phyloP scores from a whole-genome alignment of 2,113 vertebrate genomes.

The Falco punctatus region DNA sequence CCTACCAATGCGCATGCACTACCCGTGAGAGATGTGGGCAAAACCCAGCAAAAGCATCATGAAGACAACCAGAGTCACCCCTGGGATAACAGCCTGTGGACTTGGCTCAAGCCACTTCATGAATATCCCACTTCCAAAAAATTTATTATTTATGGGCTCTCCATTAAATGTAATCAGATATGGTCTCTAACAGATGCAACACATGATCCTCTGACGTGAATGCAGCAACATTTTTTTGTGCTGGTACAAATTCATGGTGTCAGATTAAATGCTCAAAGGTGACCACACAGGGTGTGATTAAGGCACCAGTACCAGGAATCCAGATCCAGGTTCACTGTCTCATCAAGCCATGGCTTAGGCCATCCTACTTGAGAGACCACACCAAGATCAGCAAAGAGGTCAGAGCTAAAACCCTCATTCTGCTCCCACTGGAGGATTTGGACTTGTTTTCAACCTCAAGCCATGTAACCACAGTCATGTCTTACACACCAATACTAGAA shows the following conservation, averaged over 20 bases:
- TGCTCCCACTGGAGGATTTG: background rate
- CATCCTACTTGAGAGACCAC: background rate
- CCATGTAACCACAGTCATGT: rapidly evolving
- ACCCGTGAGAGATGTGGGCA: background rate
- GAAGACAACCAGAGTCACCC: background rate
- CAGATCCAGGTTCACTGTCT: background rate
- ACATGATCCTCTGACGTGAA: background rate
- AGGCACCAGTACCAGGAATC: background rate
- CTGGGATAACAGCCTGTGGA: background rate
- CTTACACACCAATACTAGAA: background rate
- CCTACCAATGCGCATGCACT: rapidly evolving
- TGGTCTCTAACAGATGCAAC: background rate
- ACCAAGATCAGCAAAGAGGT: background rate
- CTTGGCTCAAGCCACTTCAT: background rate
- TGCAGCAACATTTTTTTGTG: background rate
- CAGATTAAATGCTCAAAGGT: background rate
- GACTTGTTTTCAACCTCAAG: background rate
- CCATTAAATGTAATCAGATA: background rate
- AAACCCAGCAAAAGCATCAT: background rate
- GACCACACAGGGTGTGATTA: background rate
- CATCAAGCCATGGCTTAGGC: background rate
- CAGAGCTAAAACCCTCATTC: background rate
- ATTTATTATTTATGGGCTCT: background rate
- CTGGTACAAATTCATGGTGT: background rate
- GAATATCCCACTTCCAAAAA: background rate